Conservation (phyloP, 2,888 invertebrate genomes). For the Clostera curtula region DNA sequence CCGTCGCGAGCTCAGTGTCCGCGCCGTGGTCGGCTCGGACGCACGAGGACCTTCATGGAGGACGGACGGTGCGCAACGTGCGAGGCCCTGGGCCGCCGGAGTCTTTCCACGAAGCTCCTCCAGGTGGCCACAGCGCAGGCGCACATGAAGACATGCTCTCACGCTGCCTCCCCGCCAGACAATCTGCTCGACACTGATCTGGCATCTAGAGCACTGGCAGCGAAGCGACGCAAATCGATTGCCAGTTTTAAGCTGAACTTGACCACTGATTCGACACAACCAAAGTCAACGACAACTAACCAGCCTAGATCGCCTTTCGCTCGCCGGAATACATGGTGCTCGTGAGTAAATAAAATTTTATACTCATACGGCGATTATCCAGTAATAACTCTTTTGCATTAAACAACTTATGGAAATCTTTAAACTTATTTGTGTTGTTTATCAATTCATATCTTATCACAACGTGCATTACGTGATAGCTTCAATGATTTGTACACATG, state of each 20-base stretch:
- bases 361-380: too few species aligned
- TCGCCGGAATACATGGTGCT: slow-evolving; percentile 72
- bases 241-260: slow-evolving; percentile 59
- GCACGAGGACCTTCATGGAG: slow-evolving; percentile 69
- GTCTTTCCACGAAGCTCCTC: slow-evolving; percentile 58
- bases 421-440: slow-evolving; percentile 26
- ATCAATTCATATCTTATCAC: slow-evolving; percentile 35
- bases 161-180: slow-evolving; percentile 44
- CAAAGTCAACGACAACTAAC: slow-evolving; percentile 41
- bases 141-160: slow-evolving; percentile 62
- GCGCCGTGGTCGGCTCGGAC: slow-evolving; percentile 61
- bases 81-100: slow-evolving; percentile 64
- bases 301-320: slow-evolving; percentile 44
- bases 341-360: slow-evolving; percentile 67
- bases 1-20: slow-evolving; percentile 68
- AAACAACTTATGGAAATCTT: too few species aligned
- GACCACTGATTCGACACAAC: slow-evolving; percentile 36
- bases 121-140: slow-evolving; percentile 70
- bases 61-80: slow-evolving; percentile 66
- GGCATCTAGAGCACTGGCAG: slow-evolving; percentile 60
- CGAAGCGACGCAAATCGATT: slow-evolving; percentile 66
- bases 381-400: slow-evolving; percentile 4
- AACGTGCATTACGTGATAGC: slow-evolving; percentile 35
- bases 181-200: slow-evolving; percentile 48
- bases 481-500: slow-evolving; percentile 23